Base-by-base conservation (phyloP, 2,113 vertebrate genomes). In the Porphyrio hochstetteri region DNA sequence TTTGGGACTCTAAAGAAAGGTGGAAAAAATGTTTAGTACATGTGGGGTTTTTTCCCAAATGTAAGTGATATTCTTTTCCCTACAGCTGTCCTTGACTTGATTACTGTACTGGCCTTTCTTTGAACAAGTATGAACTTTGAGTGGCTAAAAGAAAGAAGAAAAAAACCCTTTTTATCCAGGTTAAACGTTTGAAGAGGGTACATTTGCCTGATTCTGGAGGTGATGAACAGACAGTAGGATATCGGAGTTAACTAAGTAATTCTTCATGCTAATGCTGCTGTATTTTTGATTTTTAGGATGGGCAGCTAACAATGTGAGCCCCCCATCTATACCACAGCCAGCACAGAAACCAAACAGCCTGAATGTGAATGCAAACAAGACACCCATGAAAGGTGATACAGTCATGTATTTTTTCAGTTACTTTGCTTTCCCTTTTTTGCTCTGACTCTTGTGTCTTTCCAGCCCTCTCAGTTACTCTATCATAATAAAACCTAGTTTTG, bases 251-350 rank as follows among this genome's bases (percentile, higher is more conserved):
- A 42, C 42, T 48, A 57, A 88, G 63, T 36, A 63, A 61, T 72
- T 78, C 35, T 50, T 75, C 35, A 38, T 6, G 15, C 70, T 97
- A 91, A 96, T 57, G 25, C 53, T 56, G 77, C 92, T 97, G 35
- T 95, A 20, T 89, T 95, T 35, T 82, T 96, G 81, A 90, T 93
- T 98, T 98, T 77, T 95, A 99, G 99, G 98, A 80, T 98, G 98
- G 98, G 93, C 97, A 92, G 97, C 96, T 65, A 92, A 82, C 88
- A 96, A 36, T 53, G 81, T 80, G 69, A 96, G 42, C 71, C 92
- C 95, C 16, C 96, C 97, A 3, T 59, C 97, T 63, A 27, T 91
- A 65, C 86, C 97, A 84, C 92, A 96, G 94, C 94, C 97, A 87
- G 91, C 96, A 12, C 97, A 98, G 86, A 96, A 96, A 92, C 93